A percentile compares a stretch with the other conserved stretches of the same genome.
These are phyloP conservation scores for Tokudaia tokunoshimensis DNA, from an alignment of 2,797 vertebrate species.

Conservation along the genomic window DNA sequence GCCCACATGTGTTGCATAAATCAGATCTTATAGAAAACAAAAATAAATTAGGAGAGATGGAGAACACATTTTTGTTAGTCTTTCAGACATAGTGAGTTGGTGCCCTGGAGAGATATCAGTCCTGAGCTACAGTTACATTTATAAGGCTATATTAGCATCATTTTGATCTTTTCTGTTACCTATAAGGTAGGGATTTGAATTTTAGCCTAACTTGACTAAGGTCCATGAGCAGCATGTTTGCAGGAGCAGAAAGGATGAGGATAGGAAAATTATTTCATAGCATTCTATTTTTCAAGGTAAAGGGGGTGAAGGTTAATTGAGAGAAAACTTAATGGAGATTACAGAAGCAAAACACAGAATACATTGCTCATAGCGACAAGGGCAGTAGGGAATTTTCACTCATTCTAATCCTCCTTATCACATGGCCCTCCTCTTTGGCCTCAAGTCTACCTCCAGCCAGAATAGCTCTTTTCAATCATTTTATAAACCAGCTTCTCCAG, in stretches of 20 bases:
- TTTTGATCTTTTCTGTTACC: neutral
- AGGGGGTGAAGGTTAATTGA: neutral
- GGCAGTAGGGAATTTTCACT: too few species aligned
- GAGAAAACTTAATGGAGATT: neutral
- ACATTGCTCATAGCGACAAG: neutral
- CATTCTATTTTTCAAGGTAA: neutral
- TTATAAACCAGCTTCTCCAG: neutral
- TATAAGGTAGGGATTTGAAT: neutral
- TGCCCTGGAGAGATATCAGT: neutral
- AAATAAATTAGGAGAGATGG: neutral
- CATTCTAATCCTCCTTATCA: neutral
- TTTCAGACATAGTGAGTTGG: neutral
- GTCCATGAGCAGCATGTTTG: neutral
- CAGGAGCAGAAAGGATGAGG: neutral
- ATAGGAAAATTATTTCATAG: neutral
- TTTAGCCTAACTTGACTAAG: neutral
- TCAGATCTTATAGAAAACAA: neutral
- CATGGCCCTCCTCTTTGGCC: too few species aligned
- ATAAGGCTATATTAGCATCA: neutral
- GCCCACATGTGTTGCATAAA: neutral
- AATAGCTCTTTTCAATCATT: neutral
- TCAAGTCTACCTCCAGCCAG: neutral
- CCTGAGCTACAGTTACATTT: neutral
- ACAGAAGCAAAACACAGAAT: neutral
- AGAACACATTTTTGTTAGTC: neutral